Base-by-base conservation (phyloP, 2,113 vertebrate species). In the Poeciliopsis occidentalis region DNA sequence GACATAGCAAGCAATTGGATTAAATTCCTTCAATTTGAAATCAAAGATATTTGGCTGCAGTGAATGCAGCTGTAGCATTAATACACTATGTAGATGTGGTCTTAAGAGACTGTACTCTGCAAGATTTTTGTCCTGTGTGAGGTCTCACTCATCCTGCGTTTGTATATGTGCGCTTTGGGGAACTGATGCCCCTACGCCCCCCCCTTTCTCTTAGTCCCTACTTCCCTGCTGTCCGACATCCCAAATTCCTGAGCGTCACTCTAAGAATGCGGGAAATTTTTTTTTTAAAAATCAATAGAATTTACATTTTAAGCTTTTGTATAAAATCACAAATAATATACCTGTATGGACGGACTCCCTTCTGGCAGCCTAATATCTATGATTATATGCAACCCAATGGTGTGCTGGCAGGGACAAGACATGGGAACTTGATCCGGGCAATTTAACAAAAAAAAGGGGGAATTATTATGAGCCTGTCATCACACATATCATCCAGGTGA, bases 401-500 rank as follows among this genome's bases (percentile, higher is more conserved):
- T 39, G 1, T n/a, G 29, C 64, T 13, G 19, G 60, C 34, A 64
- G 63, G 19, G 73, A 70, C 1, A n/a, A 64, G 71, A 78, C 47
- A n/a, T 2, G 70, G 51, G 60, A 51, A 83, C 70, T 1, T 74
- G 41, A 79, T 80, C 64, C 37, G 54, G 61, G 65, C 66, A 26
- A 73, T 79, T 73, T 57, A 31, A 69, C 60, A 47, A 44, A 83
- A 83, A 82, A 83, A 82, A 81, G 80, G 64, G 31, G 37, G 57
- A 84, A 75, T 79, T 73, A 88, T 78, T 71, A 82, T 22, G 3
- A 75, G 30, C 74, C 77, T 76, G 39, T 74, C 71, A 79, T 85
- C 68, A 75, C 17, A 44, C 26, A 73, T 34, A 72, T 83, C 82
- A 87, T 69, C 64, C 87, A 91, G 90, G 89, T 92, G 80, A 83